Evolutionary conservation across 2,113 vertebrate genomes (phyloP).

Genomic region (Periophthalmus modestus): DNA sequence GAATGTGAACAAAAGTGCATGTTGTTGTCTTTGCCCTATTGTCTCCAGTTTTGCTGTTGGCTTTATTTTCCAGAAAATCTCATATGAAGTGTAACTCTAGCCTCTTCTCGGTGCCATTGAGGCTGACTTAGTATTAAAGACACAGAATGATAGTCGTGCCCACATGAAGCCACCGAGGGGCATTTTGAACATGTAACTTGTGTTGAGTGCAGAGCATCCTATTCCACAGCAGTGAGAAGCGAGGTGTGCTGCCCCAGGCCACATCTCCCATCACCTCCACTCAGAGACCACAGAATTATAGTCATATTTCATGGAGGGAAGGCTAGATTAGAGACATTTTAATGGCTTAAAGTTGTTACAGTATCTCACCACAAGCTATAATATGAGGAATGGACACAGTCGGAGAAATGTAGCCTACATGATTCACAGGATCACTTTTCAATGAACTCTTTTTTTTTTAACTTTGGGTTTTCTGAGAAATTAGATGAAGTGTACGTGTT

Average conservation of each 20-base stretch:
- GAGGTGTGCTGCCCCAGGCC: constrained; percentile 26
- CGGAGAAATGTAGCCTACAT: constrained; percentile 7
- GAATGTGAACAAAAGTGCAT: no score
- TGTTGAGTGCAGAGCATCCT: constrained; percentile 4
- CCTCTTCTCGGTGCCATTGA: background rate
- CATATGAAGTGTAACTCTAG: background rate
- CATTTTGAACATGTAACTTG: constrained; percentile 28
- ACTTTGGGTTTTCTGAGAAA: constrained; percentile 13
- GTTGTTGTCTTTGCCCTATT: no score
- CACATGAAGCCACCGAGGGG: constrained; percentile 48
- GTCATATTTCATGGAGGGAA: constrained; percentile 31
- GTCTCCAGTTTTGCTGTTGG: no score
- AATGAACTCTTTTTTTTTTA: constrained; percentile 7
- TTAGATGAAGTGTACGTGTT: constrained; percentile 5
- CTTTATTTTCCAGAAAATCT: no score
- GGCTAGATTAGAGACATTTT: constrained; percentile 17
- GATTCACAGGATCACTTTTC: constrained; percentile 17
- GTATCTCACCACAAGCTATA: constrained; percentile 7
- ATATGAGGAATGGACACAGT: constrained; percentile 14
- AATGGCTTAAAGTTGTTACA: background rate
- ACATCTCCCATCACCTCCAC: constrained; percentile 16
- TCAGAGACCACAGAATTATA: constrained; percentile 24
- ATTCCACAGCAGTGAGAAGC: constrained; percentile 5
- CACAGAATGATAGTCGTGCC: background rate
- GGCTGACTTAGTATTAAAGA: background rate